A percentile compares a stretch with the other conserved stretches of the same genome.
phyloP scores from a whole-genome alignment of 2,797 vertebrate species.

The Helicolenus hilgendorfi region DNA sequence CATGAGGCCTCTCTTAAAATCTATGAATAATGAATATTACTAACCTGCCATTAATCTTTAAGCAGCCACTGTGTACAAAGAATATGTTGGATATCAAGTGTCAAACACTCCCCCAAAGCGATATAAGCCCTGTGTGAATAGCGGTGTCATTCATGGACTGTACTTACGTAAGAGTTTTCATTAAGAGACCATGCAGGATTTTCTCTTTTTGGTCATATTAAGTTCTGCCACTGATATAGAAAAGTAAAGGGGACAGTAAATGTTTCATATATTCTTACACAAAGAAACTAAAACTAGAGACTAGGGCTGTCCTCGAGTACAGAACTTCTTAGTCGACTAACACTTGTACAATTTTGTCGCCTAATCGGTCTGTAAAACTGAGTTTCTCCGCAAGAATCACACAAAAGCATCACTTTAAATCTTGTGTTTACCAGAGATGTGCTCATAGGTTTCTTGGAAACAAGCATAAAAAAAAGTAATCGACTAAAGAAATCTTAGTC shows the following conservation, averaged over 20 bases:
- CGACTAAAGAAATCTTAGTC: too few relatives aligned
- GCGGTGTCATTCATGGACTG: slow-evolving; percentile 74
- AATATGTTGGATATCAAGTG: slow-evolving; percentile 86
- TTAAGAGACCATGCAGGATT: slow-evolving; percentile 35
- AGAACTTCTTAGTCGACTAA: too few relatives aligned
- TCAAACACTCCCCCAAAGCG: slow-evolving; percentile 74
- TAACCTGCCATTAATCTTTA: slow-evolving; percentile 91
- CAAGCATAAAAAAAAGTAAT: too few relatives aligned
- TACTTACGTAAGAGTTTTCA: slow-evolving; percentile 69
- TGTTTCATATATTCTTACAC: slow-evolving; percentile 1
- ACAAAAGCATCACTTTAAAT: too few relatives aligned
- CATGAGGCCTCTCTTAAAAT: slow-evolving; percentile 82
- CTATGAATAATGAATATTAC: slow-evolving; percentile 91
- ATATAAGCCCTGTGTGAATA: slow-evolving; percentile 68
- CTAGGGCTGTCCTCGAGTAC: fast-evolving
- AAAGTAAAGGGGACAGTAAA: neutral
- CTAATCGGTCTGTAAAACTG: too few relatives aligned
- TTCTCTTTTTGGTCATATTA: slow-evolving; percentile 2
- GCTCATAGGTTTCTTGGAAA: too few relatives aligned
- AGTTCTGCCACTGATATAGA: neutral
- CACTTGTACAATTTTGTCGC: too few relatives aligned
- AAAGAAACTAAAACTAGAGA: neutral
- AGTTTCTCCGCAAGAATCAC: too few relatives aligned
- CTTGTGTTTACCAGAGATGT: too few relatives aligned
- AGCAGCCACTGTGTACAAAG: slow-evolving; percentile 83